phyloP scores from a whole-genome alignment of 2,113 vertebrate genomes.

The Pongo abelii region DNA sequence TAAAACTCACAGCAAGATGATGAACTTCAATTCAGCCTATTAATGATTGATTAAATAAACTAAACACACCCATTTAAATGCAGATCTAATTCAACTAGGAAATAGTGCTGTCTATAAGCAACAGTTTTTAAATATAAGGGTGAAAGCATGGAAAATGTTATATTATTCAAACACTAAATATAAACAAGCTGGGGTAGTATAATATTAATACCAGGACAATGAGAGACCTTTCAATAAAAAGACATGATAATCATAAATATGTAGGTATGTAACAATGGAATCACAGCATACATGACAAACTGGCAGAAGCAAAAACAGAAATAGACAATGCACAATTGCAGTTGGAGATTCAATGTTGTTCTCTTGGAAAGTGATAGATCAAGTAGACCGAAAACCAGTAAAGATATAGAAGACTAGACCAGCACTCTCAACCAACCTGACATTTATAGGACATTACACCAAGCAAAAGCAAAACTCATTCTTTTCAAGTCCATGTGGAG shows the following conservation, averaged over 20 bases:
- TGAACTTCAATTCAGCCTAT: background rate
- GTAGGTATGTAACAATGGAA: rapidly evolving
- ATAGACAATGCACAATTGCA: rapidly evolving
- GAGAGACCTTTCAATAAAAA: background rate
- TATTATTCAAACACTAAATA: background rate
- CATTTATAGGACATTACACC: rapidly evolving
- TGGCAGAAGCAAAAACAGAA: background rate
- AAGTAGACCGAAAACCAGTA: too few relatives aligned
- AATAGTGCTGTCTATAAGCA: background rate
- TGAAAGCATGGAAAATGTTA: background rate
- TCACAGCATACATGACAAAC: background rate
- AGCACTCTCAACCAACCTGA: rapidly evolving
- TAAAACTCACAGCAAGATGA: background rate
- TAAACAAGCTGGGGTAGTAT: background rate
- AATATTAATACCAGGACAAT: too few relatives aligned
- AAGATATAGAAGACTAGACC: rapidly evolving
- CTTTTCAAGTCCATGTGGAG: background rate
- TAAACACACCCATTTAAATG: background rate
- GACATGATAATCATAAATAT: rapidly evolving
- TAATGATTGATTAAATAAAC: background rate
- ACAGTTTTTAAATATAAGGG: background rate
- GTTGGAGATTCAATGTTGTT: rapidly evolving
- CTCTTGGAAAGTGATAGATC: rapidly evolving
- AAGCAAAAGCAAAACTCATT: too few relatives aligned
- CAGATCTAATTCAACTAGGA: background rate